phyloP scores from a whole-genome alignment of 2,797 vertebrate genomes.

The Erpetoichthys calabaricus region DNA sequence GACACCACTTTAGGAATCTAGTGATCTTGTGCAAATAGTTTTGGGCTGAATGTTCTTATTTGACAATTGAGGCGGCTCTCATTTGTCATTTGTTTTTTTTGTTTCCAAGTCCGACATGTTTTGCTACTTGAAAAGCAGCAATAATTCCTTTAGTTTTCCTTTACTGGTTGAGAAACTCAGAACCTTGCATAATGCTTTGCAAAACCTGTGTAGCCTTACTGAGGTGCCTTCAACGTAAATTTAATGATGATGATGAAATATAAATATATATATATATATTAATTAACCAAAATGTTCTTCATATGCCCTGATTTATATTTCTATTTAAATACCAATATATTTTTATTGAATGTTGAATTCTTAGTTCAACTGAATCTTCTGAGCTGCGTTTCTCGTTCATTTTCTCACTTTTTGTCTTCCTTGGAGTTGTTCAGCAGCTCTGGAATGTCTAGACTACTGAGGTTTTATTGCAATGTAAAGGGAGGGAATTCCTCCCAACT shows the following conservation, averaged over 20 bases:
- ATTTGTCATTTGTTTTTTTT: no score
- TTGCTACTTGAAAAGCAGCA: conserved; percentile 70
- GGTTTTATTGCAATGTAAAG: conserved; percentile 4
- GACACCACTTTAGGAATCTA: conserved; percentile 23
- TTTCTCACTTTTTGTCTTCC: conserved; percentile 59
- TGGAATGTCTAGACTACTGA: conserved; percentile 5
- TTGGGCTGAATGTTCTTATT: conserved; percentile 32
- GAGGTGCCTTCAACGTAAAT: conserved; percentile 84
- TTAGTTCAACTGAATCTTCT: conserved; percentile 42
- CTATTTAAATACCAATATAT: conserved; percentile 32
- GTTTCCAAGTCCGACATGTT: conserved; percentile 21
- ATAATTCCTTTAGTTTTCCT: conserved; percentile 65
- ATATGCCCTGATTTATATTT: conserved; percentile 12
- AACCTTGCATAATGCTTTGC: conserved; percentile 52
- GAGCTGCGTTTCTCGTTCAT: conserved; percentile 38
- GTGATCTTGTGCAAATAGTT: conserved; percentile 1
- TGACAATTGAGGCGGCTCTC: conserved; percentile 34
- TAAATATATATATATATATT: conserved; percentile 23
- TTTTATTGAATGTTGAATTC: conserved; percentile 54
- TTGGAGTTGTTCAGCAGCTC: conserved; percentile 31
- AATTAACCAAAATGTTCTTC: conserved; percentile 22
- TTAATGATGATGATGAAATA: conserved; percentile 12
- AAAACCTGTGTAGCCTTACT: conserved; percentile 84
- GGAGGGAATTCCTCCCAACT: no score
- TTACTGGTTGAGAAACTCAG: conserved; percentile 65